A percentile compares a stretch with the other conserved stretches of the same genome.
Evolutionary conservation across 2,113 vertebrate genomes (phyloP).

Genomic region (rabbit (Oryctolagus cuniculus)): DNA sequence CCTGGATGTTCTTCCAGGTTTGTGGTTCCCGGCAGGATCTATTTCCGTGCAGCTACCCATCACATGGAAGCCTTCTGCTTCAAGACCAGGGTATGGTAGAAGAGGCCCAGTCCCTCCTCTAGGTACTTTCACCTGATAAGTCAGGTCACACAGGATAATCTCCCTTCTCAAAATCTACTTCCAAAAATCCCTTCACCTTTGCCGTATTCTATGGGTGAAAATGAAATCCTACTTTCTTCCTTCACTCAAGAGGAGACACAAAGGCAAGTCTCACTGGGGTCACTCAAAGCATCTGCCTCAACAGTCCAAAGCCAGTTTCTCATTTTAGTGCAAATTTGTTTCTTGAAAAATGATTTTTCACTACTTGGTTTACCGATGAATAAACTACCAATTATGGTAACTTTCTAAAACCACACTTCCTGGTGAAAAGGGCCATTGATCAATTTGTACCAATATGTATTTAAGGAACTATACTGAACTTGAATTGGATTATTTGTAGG

Average conservation of each 20-base stretch:
- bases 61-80: background rate
- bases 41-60: background rate
- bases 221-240: background rate
- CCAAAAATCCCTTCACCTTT: background rate
- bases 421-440: background rate
- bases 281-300: background rate
- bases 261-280: background rate
- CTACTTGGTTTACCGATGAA: background rate
- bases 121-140: background rate
- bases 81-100: background rate
- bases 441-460: background rate
- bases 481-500: background rate
- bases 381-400: background rate
- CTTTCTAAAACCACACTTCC: background rate
- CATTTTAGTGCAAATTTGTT: conserved; percentile 33
- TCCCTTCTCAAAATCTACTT: background rate
- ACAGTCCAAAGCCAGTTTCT: background rate
- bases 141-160: background rate
- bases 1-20: background rate
- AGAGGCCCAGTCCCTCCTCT: background rate
- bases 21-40: background rate
- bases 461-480: background rate
- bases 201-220: background rate
- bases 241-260: background rate
- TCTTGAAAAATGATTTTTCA: background rate